Evolutionary conservation across 2,888 invertebrate genomes (phyloP).

Genomic region (Acrobeloides nanus): DNA sequence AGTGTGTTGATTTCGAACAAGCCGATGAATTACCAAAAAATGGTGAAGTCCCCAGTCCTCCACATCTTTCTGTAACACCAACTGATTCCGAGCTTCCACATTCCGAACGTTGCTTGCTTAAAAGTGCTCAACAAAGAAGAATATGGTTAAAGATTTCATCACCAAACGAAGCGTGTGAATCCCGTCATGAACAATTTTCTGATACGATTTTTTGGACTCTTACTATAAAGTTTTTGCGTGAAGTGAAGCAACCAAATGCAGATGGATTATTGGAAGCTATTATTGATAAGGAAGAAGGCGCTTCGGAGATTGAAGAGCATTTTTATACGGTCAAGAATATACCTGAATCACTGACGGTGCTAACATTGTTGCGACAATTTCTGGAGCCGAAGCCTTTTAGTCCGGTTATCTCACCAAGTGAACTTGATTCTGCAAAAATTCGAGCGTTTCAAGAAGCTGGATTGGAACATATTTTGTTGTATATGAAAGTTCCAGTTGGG

Average conservation of each 20-base stretch:
- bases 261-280: slow-evolving; percentile 4
- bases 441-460: slow-evolving; percentile 35
- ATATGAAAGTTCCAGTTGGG: slow-evolving; percentile 34
- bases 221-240: slow-evolving; percentile 31
- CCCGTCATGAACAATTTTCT: slow-evolving; percentile 46
- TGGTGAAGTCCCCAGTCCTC: too few relatives aligned
- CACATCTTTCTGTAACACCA: too few relatives aligned
- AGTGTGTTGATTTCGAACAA: not conserved
- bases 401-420: slow-evolving; percentile 37
- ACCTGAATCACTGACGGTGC: slow-evolving; percentile 43
- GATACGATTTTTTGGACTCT: slow-evolving; percentile 48
- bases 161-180: slow-evolving; percentile 6
- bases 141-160: slow-evolving; percentile 8
- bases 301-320: slow-evolving; percentile 3
- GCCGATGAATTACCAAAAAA: not conserved
- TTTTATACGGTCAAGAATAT: slow-evolving; percentile 37
- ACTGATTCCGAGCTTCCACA: not conserved
- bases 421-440: slow-evolving; percentile 36
- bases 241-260: not conserved
- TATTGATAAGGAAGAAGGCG: slow-evolving; percentile 1
- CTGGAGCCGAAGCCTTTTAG: slow-evolving; percentile 29
- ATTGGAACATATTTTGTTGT: slow-evolving; percentile 32
- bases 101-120: slow-evolving; percentile 1
- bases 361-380: slow-evolving; percentile 34
- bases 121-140: slow-evolving; percentile 6